Conservation (phyloP, 2,113 vertebrate species). For the Laticauda laticaudata region DNA sequence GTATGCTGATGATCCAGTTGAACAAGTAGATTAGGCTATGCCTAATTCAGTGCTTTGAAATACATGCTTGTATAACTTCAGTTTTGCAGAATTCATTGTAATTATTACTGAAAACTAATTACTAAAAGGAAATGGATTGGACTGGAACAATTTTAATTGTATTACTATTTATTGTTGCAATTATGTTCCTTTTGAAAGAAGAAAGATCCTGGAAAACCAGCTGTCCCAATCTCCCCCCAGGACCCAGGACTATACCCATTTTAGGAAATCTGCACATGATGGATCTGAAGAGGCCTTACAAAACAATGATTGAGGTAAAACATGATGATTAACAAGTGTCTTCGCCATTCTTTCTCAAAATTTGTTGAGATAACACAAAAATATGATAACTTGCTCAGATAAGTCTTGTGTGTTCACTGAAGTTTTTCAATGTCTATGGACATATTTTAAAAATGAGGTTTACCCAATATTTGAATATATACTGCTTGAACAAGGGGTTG, state of each 20-base stretch:
- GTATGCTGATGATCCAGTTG: no score
- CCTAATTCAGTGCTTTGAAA: no score
- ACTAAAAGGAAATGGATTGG: neutral
- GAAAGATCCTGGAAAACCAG: conserved; percentile 12
- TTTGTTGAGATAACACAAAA: neutral
- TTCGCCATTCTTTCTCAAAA: neutral
- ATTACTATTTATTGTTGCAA: neutral
- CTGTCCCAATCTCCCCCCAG: conserved; percentile 45
- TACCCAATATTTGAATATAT: neutral
- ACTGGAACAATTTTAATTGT: neutral
- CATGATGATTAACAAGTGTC: neutral
- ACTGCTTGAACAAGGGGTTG: neutral
- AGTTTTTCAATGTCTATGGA: neutral
- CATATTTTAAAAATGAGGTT: neutral
- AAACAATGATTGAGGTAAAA: conserved; percentile 48
- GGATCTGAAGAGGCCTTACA: conserved; percentile 44
- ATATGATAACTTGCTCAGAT: neutral
- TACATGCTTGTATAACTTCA: neutral
- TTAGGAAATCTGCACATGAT: conserved; percentile 64
- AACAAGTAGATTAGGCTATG: no score
- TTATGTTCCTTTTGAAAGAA: neutral
- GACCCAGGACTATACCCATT: conserved; percentile 57
- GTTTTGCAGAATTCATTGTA: neutral
- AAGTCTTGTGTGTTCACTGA: neutral
- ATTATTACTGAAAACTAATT: neutral